phyloP scores from a whole-genome alignment of 1,140 invertebrate genomes.

The Aphidius gifuensis region DNA sequence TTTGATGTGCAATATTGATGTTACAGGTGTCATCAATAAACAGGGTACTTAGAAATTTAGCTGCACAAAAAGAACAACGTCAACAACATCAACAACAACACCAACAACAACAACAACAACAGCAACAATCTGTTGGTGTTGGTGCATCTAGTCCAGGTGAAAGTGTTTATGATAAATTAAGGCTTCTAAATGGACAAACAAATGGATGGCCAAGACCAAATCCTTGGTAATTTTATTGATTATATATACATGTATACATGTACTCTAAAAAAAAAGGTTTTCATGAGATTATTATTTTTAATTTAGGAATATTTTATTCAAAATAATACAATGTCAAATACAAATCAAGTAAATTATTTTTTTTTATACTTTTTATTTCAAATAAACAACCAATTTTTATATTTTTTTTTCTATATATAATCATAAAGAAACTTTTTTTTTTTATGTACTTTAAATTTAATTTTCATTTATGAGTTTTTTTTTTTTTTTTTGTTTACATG shows the following conservation, averaged over 20 bases:
- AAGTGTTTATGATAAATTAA: constrained; percentile 81
- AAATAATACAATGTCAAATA: too few relatives aligned
- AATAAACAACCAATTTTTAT: too few relatives aligned
- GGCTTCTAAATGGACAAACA: constrained; percentile 77
- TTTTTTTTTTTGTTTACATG: too few relatives aligned
- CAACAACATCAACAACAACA: constrained; percentile 45
- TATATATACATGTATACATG: background rate
- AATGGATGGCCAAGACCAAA: constrained; percentile 60
- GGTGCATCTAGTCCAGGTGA: constrained; percentile 52
- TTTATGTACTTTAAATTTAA: too few relatives aligned
- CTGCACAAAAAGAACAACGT: constrained; percentile 83
- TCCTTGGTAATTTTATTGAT: constrained; percentile 54
- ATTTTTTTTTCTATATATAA: too few relatives aligned
- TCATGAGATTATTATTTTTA: too few relatives aligned
- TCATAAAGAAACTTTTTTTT: too few relatives aligned
- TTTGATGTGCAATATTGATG: constrained; percentile 21
- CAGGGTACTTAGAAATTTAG: constrained; percentile 91
- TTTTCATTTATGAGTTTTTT: too few relatives aligned
- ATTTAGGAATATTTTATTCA: too few relatives aligned
- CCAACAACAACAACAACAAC: constrained; percentile 50
- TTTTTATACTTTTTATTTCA: too few relatives aligned
- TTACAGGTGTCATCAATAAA: constrained; percentile 95
- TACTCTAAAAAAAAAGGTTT: background rate
- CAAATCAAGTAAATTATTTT: too few relatives aligned
- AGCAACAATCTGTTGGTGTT: constrained; percentile 53